Percentiles rank a stretch among this genome's conserved stretches.
Conservation (phyloP, 1,140 invertebrate genomes). For the Hetaerina americana region DNA sequence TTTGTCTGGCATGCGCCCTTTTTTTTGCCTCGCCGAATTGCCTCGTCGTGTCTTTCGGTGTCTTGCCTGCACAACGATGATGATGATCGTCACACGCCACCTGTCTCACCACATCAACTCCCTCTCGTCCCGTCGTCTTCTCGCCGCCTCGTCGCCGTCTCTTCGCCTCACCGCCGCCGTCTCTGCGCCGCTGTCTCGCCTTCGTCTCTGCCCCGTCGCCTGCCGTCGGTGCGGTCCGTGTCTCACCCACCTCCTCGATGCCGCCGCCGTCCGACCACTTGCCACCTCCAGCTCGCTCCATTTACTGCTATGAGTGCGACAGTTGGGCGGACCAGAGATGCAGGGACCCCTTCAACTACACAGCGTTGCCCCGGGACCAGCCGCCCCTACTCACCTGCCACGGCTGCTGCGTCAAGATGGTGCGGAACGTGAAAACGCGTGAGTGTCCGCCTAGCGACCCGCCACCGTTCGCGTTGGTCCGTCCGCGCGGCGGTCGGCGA, state of each 20-base stretch:
- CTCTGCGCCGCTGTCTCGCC: no score
- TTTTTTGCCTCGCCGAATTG: not conserved
- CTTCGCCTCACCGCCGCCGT: no score
- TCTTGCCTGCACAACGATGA: not conserved
- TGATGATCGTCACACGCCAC: not conserved
- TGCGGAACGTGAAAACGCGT: conserved; percentile 77
- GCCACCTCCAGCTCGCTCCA: conserved; percentile 49
- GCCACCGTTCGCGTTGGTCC: no score
- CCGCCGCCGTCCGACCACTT: not conserved
- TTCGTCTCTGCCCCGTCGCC: no score
- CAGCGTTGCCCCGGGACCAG: conserved; percentile 66
- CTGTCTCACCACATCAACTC: not conserved
- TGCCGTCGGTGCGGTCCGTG: no score
- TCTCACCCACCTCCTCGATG: no score
- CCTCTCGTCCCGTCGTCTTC: not conserved
- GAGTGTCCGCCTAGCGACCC: conserved; percentile 32
- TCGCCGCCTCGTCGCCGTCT: no score
- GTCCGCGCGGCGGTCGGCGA: no score
- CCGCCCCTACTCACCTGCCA: conserved; percentile 74
- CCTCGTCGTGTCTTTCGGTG: not conserved
- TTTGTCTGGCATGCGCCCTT: not conserved
- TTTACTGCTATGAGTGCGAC: conserved; percentile 89
- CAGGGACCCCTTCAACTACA: conserved; percentile 87
- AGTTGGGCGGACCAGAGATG: conserved; percentile 77
- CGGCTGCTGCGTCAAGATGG: conserved; percentile 91